Evolutionary conservation across 2,113 vertebrate genomes (phyloP), one percentile per base, ranked within the genome.

Genomic region (Ahaetulla prasina): DNA sequence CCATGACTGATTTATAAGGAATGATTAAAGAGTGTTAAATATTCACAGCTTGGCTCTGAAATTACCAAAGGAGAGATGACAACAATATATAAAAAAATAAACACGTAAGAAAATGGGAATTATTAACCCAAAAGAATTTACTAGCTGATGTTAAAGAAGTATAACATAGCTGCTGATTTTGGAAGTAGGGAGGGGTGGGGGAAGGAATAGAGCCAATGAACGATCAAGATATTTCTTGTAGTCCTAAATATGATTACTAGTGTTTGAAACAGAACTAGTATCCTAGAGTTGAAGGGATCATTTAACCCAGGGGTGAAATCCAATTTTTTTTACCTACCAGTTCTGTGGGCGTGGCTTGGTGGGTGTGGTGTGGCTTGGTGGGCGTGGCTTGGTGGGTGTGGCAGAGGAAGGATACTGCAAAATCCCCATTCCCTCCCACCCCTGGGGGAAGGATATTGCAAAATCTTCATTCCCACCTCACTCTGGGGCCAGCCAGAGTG

Each of bases 61-160:
- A 96, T 95, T 8, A 95, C 94, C 95, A 94, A 95, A 95, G 53
- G 90, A 96, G 87, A 95, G 94, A 95, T 93, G 92, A 92, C 63
- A 95, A 92, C 93, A 91, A 95, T 95, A 93, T 97, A 95, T 97
- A 96, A 97, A 96, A 96, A 95, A 95, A 93, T 94, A 95, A 97
- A 96, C 93, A 90, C 92, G 93, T 95, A 90, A 88, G 45, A 95
- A 57, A 47, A 18, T 94, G 92, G 94, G 12, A 92, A 91, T 91
- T 94, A 92, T 94, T 94, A 45, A 95, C 16, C 85, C 63, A 90
- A 93, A 30, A 94, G 43, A 93, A 93, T 39, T 47, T 91, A 8
- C 2, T 90, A 55, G 49, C 89, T 3, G 3, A 94, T 95, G 90
- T 93, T 85, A 93, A 45, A 3, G 57, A 85, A 57, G 87, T 92